Percentiles rank a stretch among this genome's conserved stretches.
Conservation (phyloP, 2,797 vertebrate genomes). For the Rhynchonycteris naso region DNA sequence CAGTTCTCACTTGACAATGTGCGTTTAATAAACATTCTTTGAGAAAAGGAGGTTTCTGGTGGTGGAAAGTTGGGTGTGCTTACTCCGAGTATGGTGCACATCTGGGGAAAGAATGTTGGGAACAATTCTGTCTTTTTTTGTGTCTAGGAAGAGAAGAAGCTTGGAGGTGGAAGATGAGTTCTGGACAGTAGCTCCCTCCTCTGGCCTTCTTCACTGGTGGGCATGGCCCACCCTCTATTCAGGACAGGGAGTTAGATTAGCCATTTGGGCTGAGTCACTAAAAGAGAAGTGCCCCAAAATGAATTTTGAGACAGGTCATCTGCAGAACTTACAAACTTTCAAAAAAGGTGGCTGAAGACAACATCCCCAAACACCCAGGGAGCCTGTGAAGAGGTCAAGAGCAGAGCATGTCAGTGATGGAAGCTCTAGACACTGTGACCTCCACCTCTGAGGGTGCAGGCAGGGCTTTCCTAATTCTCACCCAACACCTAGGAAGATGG, state of each 20-base stretch:
- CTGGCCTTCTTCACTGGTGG: rapidly evolving
- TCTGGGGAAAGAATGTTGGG: background rate
- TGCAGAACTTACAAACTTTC: background rate
- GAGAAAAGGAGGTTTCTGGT: background rate
- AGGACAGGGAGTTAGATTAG: too few species aligned
- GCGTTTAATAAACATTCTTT: too few species aligned
- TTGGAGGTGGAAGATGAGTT: rapidly evolving
- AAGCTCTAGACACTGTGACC: too few species aligned
- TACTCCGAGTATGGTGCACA: rapidly evolving
- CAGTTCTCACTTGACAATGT: background rate
- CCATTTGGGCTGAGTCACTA: background rate
- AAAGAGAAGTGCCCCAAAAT: background rate
- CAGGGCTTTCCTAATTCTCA: background rate
- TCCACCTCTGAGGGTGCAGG: rapidly evolving
- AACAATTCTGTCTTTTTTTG: background rate
- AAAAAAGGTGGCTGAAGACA: background rate
- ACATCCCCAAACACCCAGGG: too few species aligned
- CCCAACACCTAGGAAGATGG: rapidly evolving
- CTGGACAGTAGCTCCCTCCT: rapidly evolving
- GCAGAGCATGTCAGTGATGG: rapidly evolving
- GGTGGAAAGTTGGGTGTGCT: rapidly evolving
- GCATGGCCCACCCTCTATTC: rapidly evolving
- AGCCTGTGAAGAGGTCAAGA: rapidly evolving
- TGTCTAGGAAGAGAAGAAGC: too few species aligned
- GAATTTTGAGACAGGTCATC: background rate